Conservation (phyloP, 2,113 vertebrate species). For the Spheniscus mendiculus region DNA sequence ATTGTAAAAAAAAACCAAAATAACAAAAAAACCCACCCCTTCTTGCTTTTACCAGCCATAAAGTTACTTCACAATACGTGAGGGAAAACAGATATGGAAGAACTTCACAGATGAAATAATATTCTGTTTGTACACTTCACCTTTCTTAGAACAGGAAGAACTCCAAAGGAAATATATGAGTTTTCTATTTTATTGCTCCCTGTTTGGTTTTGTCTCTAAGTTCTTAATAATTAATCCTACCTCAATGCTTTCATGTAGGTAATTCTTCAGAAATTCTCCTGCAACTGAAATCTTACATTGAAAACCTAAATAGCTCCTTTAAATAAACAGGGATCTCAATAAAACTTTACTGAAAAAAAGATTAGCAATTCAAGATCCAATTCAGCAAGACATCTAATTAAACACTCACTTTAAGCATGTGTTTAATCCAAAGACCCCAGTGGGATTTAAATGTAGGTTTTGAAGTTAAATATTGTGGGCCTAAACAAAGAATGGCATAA, state of each 20-base stretch:
- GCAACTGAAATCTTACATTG: background rate
- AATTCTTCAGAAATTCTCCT: background rate
- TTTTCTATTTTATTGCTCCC: background rate
- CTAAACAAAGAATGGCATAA: background rate
- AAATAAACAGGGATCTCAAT: background rate
- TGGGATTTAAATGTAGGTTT: background rate
- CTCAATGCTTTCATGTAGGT: background rate
- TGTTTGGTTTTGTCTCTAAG: background rate
- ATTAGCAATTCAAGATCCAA: background rate
- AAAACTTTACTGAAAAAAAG: background rate
- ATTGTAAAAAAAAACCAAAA: background rate
- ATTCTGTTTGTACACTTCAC: background rate
- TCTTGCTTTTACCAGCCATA: background rate
- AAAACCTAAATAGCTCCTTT: background rate
- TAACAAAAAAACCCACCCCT: background rate
- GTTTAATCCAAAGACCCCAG: background rate
- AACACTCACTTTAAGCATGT: background rate
- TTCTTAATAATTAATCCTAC: background rate
- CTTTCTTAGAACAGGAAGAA: background rate
- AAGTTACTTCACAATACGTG: background rate
- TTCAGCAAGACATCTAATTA: slow-evolving; percentile 3
- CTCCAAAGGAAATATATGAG: background rate
- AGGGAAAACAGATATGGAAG: background rate
- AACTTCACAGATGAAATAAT: background rate
- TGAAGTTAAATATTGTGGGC: background rate